Conservation (phyloP, 2,888 invertebrate genomes). For the Rhagium mordax region DNA sequence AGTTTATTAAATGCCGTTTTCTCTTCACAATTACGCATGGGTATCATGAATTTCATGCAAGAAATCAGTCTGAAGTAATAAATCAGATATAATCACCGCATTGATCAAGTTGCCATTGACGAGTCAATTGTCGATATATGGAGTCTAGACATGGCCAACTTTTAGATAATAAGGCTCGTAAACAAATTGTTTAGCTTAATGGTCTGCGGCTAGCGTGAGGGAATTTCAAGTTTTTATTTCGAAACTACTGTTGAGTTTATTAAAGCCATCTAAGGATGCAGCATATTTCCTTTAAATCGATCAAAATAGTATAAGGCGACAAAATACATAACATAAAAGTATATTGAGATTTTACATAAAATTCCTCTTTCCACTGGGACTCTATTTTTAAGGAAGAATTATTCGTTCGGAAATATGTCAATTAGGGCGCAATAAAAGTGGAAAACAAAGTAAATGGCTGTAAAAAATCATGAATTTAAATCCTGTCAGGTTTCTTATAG, state of each 20-base stretch:
- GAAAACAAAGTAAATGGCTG: too few species aligned
- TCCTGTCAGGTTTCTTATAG: too few species aligned
- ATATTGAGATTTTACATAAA: too few species aligned
- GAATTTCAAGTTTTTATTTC: conserved; percentile 23
- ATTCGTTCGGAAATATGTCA: too few species aligned
- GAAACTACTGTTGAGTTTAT: conserved; percentile 1
- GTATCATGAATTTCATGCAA: conserved; percentile 2
- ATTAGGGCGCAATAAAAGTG: too few species aligned
- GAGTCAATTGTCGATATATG: conserved; percentile 34
- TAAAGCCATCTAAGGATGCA: background rate
- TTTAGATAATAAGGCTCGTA: conserved; percentile 25
- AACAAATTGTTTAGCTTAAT: conserved; percentile 38
- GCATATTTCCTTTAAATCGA: background rate
- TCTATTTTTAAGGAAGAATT: too few species aligned
- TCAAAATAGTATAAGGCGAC: background rate
- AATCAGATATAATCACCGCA: conserved; percentile 39
- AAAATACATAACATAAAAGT: too few species aligned
- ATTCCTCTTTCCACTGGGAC: too few species aligned
- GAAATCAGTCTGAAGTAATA: conserved; percentile 23
- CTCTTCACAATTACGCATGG: conserved; percentile 7
- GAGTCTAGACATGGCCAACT: conserved; percentile 27
- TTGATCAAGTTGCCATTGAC: conserved; percentile 38
- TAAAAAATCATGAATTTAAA: too few species aligned
- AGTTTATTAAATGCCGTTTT: conserved; percentile 18
- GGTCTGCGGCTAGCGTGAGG: conserved; percentile 8